Conservation (phyloP, 1,140 invertebrate species). For the Aphelinus atriplicis region DNA sequence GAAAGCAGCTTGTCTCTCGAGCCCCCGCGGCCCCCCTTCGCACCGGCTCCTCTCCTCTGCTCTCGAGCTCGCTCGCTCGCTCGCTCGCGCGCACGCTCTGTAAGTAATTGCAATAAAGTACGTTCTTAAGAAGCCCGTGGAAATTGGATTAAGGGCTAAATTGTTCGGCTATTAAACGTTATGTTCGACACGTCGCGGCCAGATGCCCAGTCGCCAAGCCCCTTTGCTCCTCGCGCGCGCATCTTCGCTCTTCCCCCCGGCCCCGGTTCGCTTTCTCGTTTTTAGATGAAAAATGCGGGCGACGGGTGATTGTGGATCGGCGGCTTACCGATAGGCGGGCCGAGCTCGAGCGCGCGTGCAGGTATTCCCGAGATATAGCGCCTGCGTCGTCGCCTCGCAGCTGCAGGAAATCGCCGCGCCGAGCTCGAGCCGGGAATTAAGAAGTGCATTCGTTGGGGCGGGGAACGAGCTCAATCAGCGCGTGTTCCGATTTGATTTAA, state of each 20-base stretch:
- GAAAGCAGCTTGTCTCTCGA: neutral
- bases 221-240: too few relatives aligned
- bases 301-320: neutral
- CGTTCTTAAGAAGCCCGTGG: conserved; percentile 30
- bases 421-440: neutral
- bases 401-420: neutral
- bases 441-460: conserved; percentile 11
- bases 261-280: neutral
- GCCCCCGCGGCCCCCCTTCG: too few relatives aligned
- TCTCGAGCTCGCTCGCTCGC: too few relatives aligned
- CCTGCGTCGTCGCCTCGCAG: neutral
- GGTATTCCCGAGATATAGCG: neutral
- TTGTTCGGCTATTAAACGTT: conserved; percentile 32
- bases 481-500: conserved; percentile 32
- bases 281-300: neutral
- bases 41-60: too few relatives aligned
- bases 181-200: conserved; percentile 31
- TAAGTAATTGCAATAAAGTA: conserved; percentile 35
- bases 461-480: conserved; percentile 21
- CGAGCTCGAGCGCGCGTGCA: neutral
- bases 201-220: neutral
- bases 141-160: conserved; percentile 38
- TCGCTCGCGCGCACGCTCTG: neutral
- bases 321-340: conserved; percentile 1
- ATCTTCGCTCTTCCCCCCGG: neutral